Base-by-base conservation (phyloP, 2,888 invertebrate genomes). In the Zygothrica quintamaculata region DNA sequence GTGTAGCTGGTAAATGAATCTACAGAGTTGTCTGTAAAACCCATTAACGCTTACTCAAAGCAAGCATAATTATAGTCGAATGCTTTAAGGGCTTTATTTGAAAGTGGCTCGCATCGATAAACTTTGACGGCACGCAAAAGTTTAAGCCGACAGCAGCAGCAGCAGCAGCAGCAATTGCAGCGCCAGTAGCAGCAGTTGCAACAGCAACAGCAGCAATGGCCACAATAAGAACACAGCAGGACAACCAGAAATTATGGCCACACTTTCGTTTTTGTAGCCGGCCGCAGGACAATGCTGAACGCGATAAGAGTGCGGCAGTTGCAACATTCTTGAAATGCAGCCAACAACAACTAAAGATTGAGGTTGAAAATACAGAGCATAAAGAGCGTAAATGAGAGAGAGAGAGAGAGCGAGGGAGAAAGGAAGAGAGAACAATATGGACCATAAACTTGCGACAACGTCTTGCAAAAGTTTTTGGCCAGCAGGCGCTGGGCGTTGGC, bases 261-360 rank as follows among this genome's bases (percentile, higher is more conserved):
- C 88, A 87, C 88, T 80, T 87, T 87, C 84, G 46, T 68, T 87
- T 87, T 81, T 65, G 55, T 44, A 29, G 44, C 26, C 56, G 44
- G 73, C 62, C 58, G 55, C 60, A 64, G 68, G 65, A 85, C 84
- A 87, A 74, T 71, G 79, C 60, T 52, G 64, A 59, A 39, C 43
- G 52, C 71, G 80, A 80, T 80, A 80, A 80, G 86, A 59, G 51
- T 18, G 44, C 56, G 51, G 22, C 43, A 65, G n/a, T 36, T 67
- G 82, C 70, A 77, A 77, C 61, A 84, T 81, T 80, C 79, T 82
- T 85, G 79, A 85, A 85, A 65, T 68, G 79, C 72, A 75, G 76
- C 88, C 85, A 85, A 61, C 51, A 73, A 57, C 39, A 58, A 29
- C 1, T 5, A 2, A 22, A 22, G 5, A 5, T 22, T 22, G 18